Percentiles rank a stretch among this genome's conserved stretches.
Evolutionary conservation across 2,888 invertebrate genomes (phyloP).

Genomic region (Oligia strigilis): DNA sequence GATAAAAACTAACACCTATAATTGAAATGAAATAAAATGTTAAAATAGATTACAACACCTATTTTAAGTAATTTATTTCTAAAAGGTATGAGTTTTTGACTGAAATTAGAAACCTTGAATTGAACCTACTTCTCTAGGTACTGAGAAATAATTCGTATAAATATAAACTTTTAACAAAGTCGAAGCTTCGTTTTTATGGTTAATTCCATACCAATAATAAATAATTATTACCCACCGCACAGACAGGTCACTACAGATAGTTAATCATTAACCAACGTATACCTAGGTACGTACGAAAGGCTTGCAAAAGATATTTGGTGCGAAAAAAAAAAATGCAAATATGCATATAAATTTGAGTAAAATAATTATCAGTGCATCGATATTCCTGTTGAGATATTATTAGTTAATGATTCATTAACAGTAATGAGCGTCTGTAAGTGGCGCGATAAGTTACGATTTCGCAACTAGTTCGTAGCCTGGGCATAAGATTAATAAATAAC

Average conservation of each 20-base stretch:
- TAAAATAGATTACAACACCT: slow-evolving; percentile 41
- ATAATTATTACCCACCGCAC: neutral
- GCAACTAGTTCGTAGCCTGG: slow-evolving; percentile 25
- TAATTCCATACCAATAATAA: neutral
- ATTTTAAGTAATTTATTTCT: slow-evolving; percentile 21
- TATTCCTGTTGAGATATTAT: neutral
- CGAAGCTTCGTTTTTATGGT: neutral
- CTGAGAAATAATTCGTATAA: slow-evolving; percentile 17
- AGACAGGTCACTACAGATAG: neutral
- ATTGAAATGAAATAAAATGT: slow-evolving; percentile 11
- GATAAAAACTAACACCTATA: neutral
- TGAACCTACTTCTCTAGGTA: neutral
- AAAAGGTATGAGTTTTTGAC: neutral
- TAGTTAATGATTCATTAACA: neutral
- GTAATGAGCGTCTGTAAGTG: neutral
- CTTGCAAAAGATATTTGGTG: neutral
- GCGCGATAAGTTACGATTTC: neutral
- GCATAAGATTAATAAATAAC: slow-evolving; percentile 39
- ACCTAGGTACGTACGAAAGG: neutral
- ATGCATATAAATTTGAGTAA: neutral
- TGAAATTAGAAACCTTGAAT: neutral
- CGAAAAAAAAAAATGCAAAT: too few relatives aligned
- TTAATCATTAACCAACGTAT: slow-evolving; percentile 2
- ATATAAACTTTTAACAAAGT: slow-evolving; percentile 9
- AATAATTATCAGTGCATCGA: neutral